Conservation (phyloP, 2,888 invertebrate species). For the Salticus scenicus region DNA sequence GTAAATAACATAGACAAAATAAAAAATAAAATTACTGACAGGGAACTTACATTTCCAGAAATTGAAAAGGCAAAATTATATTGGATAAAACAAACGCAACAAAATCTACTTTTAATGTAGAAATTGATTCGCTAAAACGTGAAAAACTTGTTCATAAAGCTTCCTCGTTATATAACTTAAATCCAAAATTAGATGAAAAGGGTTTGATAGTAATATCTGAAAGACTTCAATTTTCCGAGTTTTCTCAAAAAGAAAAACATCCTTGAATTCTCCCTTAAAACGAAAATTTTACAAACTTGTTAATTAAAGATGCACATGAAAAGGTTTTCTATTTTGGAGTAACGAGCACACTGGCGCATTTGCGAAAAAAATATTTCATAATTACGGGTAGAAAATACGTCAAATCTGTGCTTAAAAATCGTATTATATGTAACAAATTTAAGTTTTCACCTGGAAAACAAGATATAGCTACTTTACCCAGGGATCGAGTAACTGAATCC, state of each 20-base stretch:
- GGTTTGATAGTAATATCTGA: background rate
- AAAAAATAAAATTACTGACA: no score
- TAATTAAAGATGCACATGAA: no score
- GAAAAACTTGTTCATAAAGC: background rate
- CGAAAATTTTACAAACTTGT: background rate
- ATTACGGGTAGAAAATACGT: background rate
- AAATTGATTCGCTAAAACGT: background rate
- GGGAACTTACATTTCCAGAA: background rate
- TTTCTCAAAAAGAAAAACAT: background rate
- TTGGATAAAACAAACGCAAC: background rate
- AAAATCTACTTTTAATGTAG: background rate
- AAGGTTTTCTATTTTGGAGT: background rate
- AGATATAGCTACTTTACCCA: no score
- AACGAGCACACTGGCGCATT: background rate
- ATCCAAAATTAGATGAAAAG: background rate
- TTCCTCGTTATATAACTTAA: background rate
- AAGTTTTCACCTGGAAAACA: no score
- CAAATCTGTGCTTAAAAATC: background rate
- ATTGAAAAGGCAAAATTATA: background rate
- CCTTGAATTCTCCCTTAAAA: background rate
- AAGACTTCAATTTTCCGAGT: background rate
- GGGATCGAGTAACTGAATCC: no score
- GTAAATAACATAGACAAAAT: background rate
- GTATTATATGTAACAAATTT: no score
- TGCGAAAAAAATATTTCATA: background rate